phyloP scores from a whole-genome alignment of 2,113 vertebrate species.

The Oryzias celebensis region DNA sequence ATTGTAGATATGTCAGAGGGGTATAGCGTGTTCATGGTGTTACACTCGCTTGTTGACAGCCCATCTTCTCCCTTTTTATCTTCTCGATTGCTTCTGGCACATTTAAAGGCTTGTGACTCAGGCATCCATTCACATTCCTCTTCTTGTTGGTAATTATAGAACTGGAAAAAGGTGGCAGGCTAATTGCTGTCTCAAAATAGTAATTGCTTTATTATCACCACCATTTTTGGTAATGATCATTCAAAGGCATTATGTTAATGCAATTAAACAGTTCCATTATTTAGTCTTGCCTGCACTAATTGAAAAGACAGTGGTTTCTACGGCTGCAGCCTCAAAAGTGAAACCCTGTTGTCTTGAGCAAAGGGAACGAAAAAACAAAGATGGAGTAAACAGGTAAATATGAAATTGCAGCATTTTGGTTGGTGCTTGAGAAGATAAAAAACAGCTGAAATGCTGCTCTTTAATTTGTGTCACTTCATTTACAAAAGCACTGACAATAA shows the following conservation, averaged over 20 bases:
- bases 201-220: constrained; percentile 75
- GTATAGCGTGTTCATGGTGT: constrained; percentile 49
- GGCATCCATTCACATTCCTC: constrained; percentile 45
- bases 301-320: constrained; percentile 52
- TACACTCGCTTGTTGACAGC: constrained; percentile 58
- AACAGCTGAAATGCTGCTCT: no score
- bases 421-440: no score
- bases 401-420: no score
- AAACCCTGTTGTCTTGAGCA: constrained; percentile 21
- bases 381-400: background rate
- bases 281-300: constrained; percentile 61
- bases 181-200: constrained; percentile 77
- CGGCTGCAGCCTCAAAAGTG: constrained; percentile 44
- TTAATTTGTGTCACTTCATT: no score
- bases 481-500: no score
- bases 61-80: constrained; percentile 61
- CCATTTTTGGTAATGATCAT: constrained; percentile 77
- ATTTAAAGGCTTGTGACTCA: constrained; percentile 42
- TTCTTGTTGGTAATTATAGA: constrained; percentile 66
- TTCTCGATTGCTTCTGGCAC: constrained; percentile 43
- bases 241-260: constrained; percentile 78
- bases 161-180: constrained; percentile 65
- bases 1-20: constrained; percentile 56
- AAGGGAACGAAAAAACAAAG: constrained; percentile 8
- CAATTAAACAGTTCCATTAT: constrained; percentile 73